These are phyloP conservation scores for Caenorhabditis sp. DNA, from an alignment of 2,888 invertebrate genomes.

Conservation along the genomic window DNA sequence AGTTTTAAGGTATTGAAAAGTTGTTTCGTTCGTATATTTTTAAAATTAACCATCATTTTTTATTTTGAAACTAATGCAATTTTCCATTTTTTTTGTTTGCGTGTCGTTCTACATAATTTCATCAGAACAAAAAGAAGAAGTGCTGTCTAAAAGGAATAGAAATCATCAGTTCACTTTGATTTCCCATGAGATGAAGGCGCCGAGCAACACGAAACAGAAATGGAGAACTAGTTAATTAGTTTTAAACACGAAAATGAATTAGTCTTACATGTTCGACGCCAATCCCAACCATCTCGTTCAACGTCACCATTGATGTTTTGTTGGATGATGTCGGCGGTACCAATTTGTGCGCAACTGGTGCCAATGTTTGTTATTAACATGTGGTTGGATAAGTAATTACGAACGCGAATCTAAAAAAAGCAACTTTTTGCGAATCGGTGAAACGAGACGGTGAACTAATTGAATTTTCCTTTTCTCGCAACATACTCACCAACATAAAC, in stretches of 20 bases:
- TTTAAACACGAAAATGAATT: slow-evolving; percentile 20
- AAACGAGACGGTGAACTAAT: background rate
- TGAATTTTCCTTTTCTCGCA: background rate
- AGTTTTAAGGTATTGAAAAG: too few relatives aligned
- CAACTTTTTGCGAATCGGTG: background rate
- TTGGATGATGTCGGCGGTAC: slow-evolving; percentile 49
- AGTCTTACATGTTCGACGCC: slow-evolving; percentile 48
- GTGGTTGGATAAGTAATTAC: slow-evolving; percentile 40
- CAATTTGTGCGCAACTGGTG: slow-evolving; percentile 47
- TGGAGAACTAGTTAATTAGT: slow-evolving; percentile 29
- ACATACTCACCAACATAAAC: slow-evolving; percentile 23
- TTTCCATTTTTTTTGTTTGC: background rate
- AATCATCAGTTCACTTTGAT: slow-evolving; percentile 6
- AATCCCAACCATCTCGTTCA: slow-evolving; percentile 47
- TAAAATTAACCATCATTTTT: too few relatives aligned
- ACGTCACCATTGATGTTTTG: slow-evolving; percentile 50
- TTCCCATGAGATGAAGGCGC: slow-evolving; percentile 25
- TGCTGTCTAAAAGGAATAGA: background rate
- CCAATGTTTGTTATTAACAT: slow-evolving; percentile 43
- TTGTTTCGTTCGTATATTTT: too few relatives aligned
- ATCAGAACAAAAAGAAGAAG: background rate
- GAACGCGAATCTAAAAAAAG: slow-evolving; percentile 16
- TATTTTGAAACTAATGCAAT: too few relatives aligned
- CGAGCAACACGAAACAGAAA: background rate
- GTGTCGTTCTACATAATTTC: background rate